Base-by-base conservation (phyloP, 2,888 invertebrate species). In the Atethmia centrago region DNA sequence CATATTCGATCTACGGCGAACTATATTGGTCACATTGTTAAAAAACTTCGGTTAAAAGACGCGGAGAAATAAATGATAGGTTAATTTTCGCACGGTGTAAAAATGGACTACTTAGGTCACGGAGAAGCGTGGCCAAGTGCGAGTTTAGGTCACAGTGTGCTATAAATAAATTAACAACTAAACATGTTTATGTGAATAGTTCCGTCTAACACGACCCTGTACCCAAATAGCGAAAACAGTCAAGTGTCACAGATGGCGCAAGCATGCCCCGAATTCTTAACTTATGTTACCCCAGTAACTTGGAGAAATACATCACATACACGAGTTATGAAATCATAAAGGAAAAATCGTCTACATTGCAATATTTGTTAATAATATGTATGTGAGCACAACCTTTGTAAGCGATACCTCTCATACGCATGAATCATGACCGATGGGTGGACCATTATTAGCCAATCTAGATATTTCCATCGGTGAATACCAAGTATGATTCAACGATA, bases 221-320 rank as follows among this genome's bases (percentile, higher is more conserved):
- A 7, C 3, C n/a, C 21, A 31, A 71, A 56, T 36, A 42, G 21
- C 45, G 62, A 21, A 19, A 63, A 71, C 72, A 64, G 69, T 53
- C 58, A 36, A 77, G 67, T 67, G 72, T 45, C 77, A 16, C 67
- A 72, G 58, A 51, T 67, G 71, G 51, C 28, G 51, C 45, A 61
- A 40, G 16, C 78, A 55, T 58, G 58, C 16, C n/a, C 40, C 42
- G 63, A 58, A 77, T 67, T 42, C 51, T 55, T 58, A 63, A 58
- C 45, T 55, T 55, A 42, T 28, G 19, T 42, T 14, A 21, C 45
- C 21, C 49, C n/a, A n/a, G 36, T 45, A 53, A 68, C 68, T 76
- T 49, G 5, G 21, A 75, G 55, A 56, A 63, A 28, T 42, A 49
- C 61, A 62, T 45, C 10, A 36, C 14, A 40, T 47, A 55, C 36